Percentiles rank a stretch among this genome's conserved stretches.
Conservation (phyloP, 2,797 vertebrate species). For the Erpetoichthys calabaricus region DNA sequence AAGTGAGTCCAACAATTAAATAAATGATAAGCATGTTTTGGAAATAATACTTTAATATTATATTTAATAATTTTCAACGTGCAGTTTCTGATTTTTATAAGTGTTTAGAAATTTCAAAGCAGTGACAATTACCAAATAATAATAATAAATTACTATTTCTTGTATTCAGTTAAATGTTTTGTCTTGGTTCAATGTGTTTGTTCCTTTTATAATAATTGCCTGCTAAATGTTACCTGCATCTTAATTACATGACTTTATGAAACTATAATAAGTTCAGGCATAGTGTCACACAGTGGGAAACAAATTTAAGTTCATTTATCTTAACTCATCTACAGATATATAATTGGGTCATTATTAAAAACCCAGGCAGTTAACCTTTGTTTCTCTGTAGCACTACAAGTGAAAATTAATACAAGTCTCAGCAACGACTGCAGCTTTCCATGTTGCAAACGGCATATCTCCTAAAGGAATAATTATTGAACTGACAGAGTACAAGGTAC, state of each 20-base stretch:
- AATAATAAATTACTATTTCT: too few relatives aligned
- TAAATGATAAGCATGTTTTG: too few relatives aligned
- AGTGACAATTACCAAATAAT: too few relatives aligned
- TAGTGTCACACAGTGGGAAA: conserved; percentile 29
- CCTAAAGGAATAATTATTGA: conserved; percentile 36
- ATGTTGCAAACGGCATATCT: conserved; percentile 25
- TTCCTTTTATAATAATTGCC: too few relatives aligned
- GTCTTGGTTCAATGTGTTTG: too few relatives aligned
- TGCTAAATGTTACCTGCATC: conserved; percentile 15
- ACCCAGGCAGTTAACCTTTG: conserved; percentile 41
- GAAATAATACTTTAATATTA: too few relatives aligned
- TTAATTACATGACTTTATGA: conserved; percentile 31
- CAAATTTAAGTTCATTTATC: conserved; percentile 38
- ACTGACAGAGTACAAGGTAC: conserved; percentile 31
- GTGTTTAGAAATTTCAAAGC: too few relatives aligned
- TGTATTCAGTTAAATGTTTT: too few relatives aligned
- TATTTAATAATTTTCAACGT: too few relatives aligned
- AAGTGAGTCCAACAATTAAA: too few relatives aligned
- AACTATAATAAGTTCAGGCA: conserved; percentile 17
- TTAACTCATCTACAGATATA: conserved; percentile 35
- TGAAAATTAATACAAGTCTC: conserved; percentile 38
- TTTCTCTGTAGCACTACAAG: conserved; percentile 34
- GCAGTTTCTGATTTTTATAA: too few relatives aligned
- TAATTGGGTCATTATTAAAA: conserved; percentile 49
- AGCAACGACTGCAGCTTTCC: conserved; percentile 22